phyloP scores from a whole-genome alignment of 2,797 vertebrate species.

The Syngnathus rostellatus region DNA sequence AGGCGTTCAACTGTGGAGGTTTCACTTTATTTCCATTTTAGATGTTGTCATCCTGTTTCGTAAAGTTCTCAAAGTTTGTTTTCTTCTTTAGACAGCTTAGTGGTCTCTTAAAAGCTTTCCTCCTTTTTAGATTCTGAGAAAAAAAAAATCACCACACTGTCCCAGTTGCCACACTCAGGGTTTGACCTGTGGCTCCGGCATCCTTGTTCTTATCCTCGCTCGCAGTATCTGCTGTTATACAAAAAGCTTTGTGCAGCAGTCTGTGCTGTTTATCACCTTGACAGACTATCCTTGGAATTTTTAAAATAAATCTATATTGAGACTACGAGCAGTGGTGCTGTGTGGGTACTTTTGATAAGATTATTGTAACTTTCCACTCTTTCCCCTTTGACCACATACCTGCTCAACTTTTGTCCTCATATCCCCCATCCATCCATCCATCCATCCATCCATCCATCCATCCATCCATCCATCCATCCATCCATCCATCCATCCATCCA shows the following conservation, averaged over 20 bases:
- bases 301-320: slow-evolving; percentile 26
- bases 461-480: too few species aligned
- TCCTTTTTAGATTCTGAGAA: slow-evolving; percentile 2
- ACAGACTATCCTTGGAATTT: slow-evolving; percentile 53
- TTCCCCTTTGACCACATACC: neutral
- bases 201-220: slow-evolving; percentile 42
- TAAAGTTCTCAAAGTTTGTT: neutral
- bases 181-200: slow-evolving; percentile 40
- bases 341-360: slow-evolving; percentile 19
- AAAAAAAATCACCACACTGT: slow-evolving; percentile 43
- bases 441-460: too few species aligned
- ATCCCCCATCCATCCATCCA: neutral
- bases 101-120: slow-evolving; percentile 20
- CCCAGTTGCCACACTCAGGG: slow-evolving; percentile 31
- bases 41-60: neutral
- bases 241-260: slow-evolving; percentile 48
- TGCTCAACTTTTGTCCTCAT: neutral
- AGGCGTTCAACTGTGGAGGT: neutral
- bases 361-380: slow-evolving; percentile 7
- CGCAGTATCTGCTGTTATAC: slow-evolving; percentile 42
- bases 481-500: too few species aligned
- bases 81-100: slow-evolving; percentile 11
- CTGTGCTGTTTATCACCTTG: slow-evolving; percentile 50
- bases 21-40: neutral
- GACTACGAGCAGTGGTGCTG: slow-evolving; percentile 19